Base-by-base conservation (phyloP, 2,888 invertebrate species). In the Tetrapedia diversipes region DNA sequence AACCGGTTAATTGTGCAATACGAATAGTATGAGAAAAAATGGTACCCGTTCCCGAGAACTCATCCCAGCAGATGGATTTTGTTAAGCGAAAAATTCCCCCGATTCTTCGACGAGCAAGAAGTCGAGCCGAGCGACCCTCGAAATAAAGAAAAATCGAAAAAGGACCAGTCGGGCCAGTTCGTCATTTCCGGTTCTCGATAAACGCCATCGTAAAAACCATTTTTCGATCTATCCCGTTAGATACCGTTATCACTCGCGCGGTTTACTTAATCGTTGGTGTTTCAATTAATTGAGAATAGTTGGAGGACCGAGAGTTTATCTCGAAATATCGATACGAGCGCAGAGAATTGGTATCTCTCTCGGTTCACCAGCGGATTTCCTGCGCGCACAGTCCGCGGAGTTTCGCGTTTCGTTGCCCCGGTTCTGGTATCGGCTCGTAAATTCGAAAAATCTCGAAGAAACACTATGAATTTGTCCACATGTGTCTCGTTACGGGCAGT, bases 401-500 rank as follows among this genome's bases (percentile, higher is more conserved):
- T 56, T 34, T 27, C 53, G 65, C 7, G 24, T 70, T 73, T 27
- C 60, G 47, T 56, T 54, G 14, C 24, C 19, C 39, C 4, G 32
- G 3, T 41, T 10, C 24, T n/a, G n/a, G 39, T 54, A 27, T 47
- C 45, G 61, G 47, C 6, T 56, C 41, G 53, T 64, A 64, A 60
- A 45, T 45, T 43, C 24, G 53, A 64, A 70, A 60, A 79, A 53
- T 71, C 54, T 39, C 24, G 3, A n/a, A 45, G 49, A 41, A 80
- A 65, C 66, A 32, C 65, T 73, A 85, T 83, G 84, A 82, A 84
- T 85, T 77, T 78, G 79, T 64, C 74, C 69, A 59, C 69, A 27
- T 69, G 45, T 41, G 77, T 79, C 70, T 68, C 74, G 79, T 84
- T 89, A 89, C 84, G 84, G 79, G 86, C 86, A 87, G 89, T 90